phyloP scores from a whole-genome alignment of 1,140 invertebrate species.

The Drosophila melanica region DNA sequence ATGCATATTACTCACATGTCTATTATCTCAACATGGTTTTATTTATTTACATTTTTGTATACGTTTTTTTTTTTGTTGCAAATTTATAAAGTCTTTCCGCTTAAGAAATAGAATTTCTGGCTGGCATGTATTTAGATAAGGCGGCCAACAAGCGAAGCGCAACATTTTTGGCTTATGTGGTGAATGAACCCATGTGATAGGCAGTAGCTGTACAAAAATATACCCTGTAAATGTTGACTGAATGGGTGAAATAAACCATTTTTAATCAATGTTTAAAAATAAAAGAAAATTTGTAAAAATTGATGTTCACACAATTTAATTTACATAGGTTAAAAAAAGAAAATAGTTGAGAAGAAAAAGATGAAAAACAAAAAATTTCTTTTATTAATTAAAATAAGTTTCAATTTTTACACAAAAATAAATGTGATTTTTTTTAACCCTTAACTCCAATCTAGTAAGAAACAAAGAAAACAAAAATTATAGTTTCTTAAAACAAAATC shows the following conservation, averaged over 20 bases:
- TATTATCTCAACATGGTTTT: constrained; percentile 29
- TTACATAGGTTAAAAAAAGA: too few species aligned
- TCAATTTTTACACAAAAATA: too few species aligned
- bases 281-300: too few species aligned
- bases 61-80: constrained; percentile 45
- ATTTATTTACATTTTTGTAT: constrained; percentile 9
- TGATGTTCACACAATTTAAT: too few species aligned
- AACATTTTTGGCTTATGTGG: constrained; percentile 44
- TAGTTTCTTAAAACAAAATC: too few species aligned
- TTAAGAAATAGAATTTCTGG: constrained; percentile 48
- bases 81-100: constrained; percentile 52
- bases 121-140: constrained; percentile 72
- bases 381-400: too few species aligned
- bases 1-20: constrained; percentile 28
- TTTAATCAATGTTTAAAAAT: too few species aligned
- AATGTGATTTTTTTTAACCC: too few species aligned
- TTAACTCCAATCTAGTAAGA: too few species aligned
- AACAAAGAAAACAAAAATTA: too few species aligned
- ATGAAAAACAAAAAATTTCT: too few species aligned
- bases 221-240: constrained; percentile 10
- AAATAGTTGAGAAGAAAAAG: too few species aligned
- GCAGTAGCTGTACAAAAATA: constrained; percentile 39
- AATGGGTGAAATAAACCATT: neutral
- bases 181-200: constrained; percentile 71
- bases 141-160: constrained; percentile 38